Base-by-base conservation (phyloP, 2,797 vertebrate species). In the Paedocypris micromegethes region DNA sequence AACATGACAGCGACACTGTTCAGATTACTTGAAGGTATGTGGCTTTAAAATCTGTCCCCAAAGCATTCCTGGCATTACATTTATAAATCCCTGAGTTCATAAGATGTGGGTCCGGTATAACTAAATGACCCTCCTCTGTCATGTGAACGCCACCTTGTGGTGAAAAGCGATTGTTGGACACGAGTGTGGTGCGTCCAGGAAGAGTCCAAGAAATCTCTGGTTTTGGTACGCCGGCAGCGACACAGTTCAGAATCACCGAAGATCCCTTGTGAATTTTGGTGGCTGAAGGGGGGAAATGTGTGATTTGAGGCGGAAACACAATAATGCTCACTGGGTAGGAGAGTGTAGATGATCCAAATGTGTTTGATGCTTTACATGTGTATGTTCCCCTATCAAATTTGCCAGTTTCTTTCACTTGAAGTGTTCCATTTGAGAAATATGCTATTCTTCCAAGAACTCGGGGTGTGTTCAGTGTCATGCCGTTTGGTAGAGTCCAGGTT, bases 201-300 rank as follows among this genome's bases (percentile, higher is more conserved):
- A 91, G 76, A 4, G 90, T 91, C 91, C 91, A 92, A n/a, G 90
- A 88, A 75, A 92, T 89, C 8, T 92, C 88, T 0, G 89, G 89
- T 70, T 87, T 90, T 52, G 91, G 90, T 66, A 86, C 85, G 6
- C 90, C 90, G 53, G 74, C 70, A 0, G 87, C 87, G 3, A 81
- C 45, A 54, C 90, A 92, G 4, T 78, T 77, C 45, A 92, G 73
- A 9, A 70, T 85, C 54, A 91, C 87, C 2, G 83, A 70, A 3
- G 83, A 80, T 48, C 89, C 90, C 58, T 86, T 79, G 75, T 60
- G 72, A 4, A 83, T 86, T 70, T 82, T 85, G 7, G 85, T 87
- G 58, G 90, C 82, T 40, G 89, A 85, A 5, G 79, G 68, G 8
- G 88, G 79, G 0, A 74, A 76, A 37, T 65, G 86, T 42, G 86